Evolutionary conservation across 2,888 invertebrate species (phyloP), one percentile per base, ranked within the genome.

Genomic region (Lasioglossum calceatum): DNA sequence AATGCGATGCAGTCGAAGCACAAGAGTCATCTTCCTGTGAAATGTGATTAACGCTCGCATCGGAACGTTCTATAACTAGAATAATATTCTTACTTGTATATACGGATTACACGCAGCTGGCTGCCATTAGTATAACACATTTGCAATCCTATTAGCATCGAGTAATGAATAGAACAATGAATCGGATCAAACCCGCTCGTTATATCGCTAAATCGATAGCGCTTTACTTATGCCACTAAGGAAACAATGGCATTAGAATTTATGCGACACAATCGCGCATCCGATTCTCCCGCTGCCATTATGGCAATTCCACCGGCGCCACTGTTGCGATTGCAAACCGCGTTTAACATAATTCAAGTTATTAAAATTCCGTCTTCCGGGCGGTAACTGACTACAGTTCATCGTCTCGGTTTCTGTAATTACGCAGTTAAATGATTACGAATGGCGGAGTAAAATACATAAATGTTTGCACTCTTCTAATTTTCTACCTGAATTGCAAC

Each of bases 91-190:
- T 81, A 81, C 58, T 82, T 72, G 71, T 23, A 58, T 14, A 54
- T 50, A 50, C 75, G 39, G 47, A 79, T 85, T 61, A 47, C 54
- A 79, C 27, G 54, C 61, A 54, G 47, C n/a, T 76, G 32, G 23
- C 61, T 79, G 75, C 75, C 64, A 64, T 64, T 83, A 79, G 54
- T 50, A 42, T 58, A 75, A 44, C 44, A 72, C 76, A 76, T 79
- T 72, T 75, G 75, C 75, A 86, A 86, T 88, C 81, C 78, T 79
- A 88, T 88, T 88, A 88, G 81, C 77, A 78, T 42, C 36, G 80
- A 73, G 36, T 88, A 88, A 88, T 86, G 86, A 88, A 88, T 81
- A 44, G 84, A 78, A 82, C 88, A 84, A 88, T 84, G 88, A 82
- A 84, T 84, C 79, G 86, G 75, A 88, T 88, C 84, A 84, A 84